Conservation (phyloP, 2,113 vertebrate genomes). For the Psettodes erumei region DNA sequence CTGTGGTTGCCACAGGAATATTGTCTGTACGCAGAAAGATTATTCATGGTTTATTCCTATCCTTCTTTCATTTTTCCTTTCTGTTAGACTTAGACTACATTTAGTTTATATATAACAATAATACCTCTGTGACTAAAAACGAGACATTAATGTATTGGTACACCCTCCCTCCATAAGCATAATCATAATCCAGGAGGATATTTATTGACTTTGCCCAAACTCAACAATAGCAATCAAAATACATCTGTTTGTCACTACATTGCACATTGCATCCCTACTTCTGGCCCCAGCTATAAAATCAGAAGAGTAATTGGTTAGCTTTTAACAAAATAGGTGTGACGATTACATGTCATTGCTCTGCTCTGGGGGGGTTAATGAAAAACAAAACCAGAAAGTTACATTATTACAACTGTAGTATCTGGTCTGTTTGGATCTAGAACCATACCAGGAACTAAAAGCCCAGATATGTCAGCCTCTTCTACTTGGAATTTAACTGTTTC, state of each 20-base stretch:
- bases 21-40: constrained; percentile 25
- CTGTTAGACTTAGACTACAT: neutral
- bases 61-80: neutral
- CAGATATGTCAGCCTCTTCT: neutral
- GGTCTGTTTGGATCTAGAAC: neutral
- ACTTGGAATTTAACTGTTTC: neutral
- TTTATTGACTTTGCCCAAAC: constrained; percentile 51
- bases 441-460: neutral
- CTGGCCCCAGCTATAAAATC: neutral
- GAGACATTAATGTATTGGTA: constrained; percentile 8
- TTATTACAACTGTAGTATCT: neutral
- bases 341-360: neutral
- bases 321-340: neutral
- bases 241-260: constrained; percentile 43
- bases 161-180: constrained; percentile 14
- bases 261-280: neutral
- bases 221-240: constrained; percentile 45
- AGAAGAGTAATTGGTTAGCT: neutral
- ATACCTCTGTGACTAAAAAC: neutral
- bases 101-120: constrained; percentile 30
- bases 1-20: constrained; percentile 64
- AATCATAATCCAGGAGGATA: constrained; percentile 42
- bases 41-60: neutral
- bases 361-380: neutral
- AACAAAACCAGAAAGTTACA: too few relatives aligned